Base-by-base conservation (phyloP, 2,113 vertebrate genomes). In the Aspiorhynchus laticeps region DNA sequence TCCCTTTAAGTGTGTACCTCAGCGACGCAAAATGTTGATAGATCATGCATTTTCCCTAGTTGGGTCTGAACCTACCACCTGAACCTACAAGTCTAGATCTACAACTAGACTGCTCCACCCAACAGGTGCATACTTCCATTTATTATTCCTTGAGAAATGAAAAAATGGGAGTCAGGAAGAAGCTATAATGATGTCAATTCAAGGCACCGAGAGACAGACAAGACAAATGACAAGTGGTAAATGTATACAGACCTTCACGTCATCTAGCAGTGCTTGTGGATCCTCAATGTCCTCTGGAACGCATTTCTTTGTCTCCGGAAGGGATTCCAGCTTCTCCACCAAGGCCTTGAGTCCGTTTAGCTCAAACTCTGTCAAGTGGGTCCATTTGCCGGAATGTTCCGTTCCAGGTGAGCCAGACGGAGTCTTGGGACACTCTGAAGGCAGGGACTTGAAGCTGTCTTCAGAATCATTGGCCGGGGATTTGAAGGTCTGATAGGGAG, bases 241-340 rank as follows among this genome's bases (percentile, higher is more conserved):
- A 6, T 51, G 48, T 43, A 69, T 71, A 33, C 14, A n/a, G 26
- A 99, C 98, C 97, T 98, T 98, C 91, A 99, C 95, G 63, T 98
- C 96, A 83, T 98, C 96, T 83, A 99, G 94, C 85, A 99, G 96
- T 5, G 95, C 96, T 87, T 97, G 96, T 0, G 98, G 96, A 89
- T 98, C 96, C 80, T 97, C 96, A 0, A 99, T 97, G 87, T 96
- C 97, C 90, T 96, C 95, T 0, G 98, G 98, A 81, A 98, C 95
- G 87, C 97, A 97, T 89, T 96, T 98, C 93, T 98, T 99, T 89
- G 96, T 97, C 89, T 98, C 97, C 0, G 97, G 97, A 48, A 99
- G 97, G 7, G 96, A 97, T 90, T 99, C 97, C 51, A 99, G 96
- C 88, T 98, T 99, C 91, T 98, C 97, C 41, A 99, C 97, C 85